These are phyloP conservation scores for Echeneis naucrates DNA, from an alignment of 2,797 vertebrate genomes.

Conservation along the genomic window DNA sequence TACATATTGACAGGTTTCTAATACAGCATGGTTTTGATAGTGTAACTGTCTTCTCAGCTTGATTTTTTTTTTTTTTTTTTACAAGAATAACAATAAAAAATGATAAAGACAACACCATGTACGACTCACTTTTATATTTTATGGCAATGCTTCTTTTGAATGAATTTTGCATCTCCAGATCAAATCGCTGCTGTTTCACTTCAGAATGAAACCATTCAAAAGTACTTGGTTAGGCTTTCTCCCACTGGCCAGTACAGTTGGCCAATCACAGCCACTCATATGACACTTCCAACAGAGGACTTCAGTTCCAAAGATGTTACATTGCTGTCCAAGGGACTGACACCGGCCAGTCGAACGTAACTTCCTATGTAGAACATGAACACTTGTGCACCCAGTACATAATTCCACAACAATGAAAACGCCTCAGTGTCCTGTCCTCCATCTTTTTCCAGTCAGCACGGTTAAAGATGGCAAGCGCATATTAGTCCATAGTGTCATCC, in stretches of 20 bases:
- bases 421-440: slow-evolving; percentile 36
- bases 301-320: slow-evolving; percentile 30
- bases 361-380: slow-evolving; percentile 33
- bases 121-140: slow-evolving; percentile 80
- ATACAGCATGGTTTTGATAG: slow-evolving; percentile 87
- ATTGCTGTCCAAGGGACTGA: slow-evolving; percentile 24
- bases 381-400: slow-evolving; percentile 37
- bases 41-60: slow-evolving; percentile 78
- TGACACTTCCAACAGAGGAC: slow-evolving; percentile 32
- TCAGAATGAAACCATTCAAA: slow-evolving; percentile 56
- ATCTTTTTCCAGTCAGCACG: slow-evolving; percentile 27
- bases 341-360: slow-evolving; percentile 21
- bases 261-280: slow-evolving; percentile 40
- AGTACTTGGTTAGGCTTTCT: slow-evolving; percentile 67
- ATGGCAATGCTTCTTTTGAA: slow-evolving; percentile 80
- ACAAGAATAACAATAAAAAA: slow-evolving; percentile 87
- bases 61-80: slow-evolving; percentile 73
- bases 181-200: slow-evolving; percentile 47
- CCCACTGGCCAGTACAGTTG: slow-evolving; percentile 26
- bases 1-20: slow-evolving; percentile 88
- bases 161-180: slow-evolving; percentile 76
- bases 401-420: slow-evolving; percentile 28
- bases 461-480: slow-evolving; percentile 56
- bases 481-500: slow-evolving; percentile 61
- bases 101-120: slow-evolving; percentile 84